Conservation (phyloP, 1,140 invertebrate species). For the Apis mellifera region DNA sequence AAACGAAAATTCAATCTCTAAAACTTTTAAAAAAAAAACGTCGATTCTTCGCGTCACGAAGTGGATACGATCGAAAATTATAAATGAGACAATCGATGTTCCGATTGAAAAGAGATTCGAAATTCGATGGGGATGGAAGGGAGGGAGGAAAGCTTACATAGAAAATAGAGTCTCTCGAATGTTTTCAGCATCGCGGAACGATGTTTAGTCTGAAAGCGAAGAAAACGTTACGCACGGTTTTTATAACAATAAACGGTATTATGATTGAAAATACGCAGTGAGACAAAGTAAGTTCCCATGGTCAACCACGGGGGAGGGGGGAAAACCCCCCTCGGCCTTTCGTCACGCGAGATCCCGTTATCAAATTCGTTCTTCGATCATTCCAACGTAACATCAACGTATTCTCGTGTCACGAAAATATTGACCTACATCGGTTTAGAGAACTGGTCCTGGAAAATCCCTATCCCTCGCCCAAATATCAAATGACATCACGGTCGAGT, state of each 20-base stretch:
- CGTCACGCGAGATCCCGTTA: neutral
- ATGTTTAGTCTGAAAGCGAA: conserved; percentile 32
- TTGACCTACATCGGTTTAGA: conserved; percentile 7
- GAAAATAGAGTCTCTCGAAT: conserved; percentile 23
- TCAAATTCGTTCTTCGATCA: conserved; percentile 4
- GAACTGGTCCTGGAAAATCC: neutral
- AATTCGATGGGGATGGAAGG: neutral
- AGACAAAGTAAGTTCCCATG: neutral
- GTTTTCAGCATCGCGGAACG: neutral
- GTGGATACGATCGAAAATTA: neutral
- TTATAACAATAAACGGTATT: conserved; percentile 37
- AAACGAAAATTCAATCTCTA: too few species aligned
- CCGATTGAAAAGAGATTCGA: conserved; percentile 23
- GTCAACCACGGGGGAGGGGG: neutral
- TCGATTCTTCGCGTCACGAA: too few species aligned
- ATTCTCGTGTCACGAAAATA: neutral
- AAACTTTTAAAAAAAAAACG: neutral
- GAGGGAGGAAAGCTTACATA: neutral
- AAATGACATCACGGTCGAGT: neutral
- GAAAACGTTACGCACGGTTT: conserved; percentile 13
- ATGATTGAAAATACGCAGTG: conserved; percentile 32
- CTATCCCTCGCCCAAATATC: neutral
- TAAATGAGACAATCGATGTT: neutral
- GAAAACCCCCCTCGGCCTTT: neutral
- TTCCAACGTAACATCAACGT: neutral